Evolutionary conservation across 1,140 invertebrate species (phyloP).

Genomic region (Bombyx mandarina): DNA sequence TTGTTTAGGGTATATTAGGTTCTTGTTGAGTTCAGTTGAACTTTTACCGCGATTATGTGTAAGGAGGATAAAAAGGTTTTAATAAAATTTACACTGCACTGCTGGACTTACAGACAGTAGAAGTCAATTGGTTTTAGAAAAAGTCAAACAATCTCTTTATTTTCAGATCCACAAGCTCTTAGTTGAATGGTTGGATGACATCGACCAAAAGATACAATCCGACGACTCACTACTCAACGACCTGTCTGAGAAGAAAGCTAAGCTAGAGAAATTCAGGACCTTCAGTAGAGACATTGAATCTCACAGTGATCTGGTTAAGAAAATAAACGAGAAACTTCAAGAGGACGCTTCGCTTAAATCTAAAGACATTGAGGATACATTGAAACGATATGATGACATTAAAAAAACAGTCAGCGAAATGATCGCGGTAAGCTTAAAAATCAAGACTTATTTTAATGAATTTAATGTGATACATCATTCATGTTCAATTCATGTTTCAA

Average conservation of each 20-base stretch:
- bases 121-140: too few relatives aligned
- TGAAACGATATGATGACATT: conserved; percentile 80
- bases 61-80: too few relatives aligned
- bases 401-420: conserved; percentile 76
- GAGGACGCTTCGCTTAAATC: conserved; percentile 78
- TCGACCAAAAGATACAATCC: conserved; percentile 84
- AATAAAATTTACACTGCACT: too few relatives aligned
- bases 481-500: too few relatives aligned
- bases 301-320: conserved; percentile 82
- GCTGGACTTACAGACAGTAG: too few relatives aligned
- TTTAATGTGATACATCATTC: too few relatives aligned
- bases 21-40: too few relatives aligned
- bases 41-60: too few relatives aligned
- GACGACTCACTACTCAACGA: conserved; percentile 83
- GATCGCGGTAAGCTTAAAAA: conserved; percentile 69
- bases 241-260: conserved; percentile 90
- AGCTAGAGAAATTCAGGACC: conserved; percentile 85
- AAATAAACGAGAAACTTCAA: conserved; percentile 76
- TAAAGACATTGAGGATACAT: conserved; percentile 78
- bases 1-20: too few relatives aligned
- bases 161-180: conserved; percentile 77
- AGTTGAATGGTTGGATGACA: conserved; percentile 88
- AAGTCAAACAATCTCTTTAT: background rate
- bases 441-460: too few relatives aligned
- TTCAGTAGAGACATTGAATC: conserved; percentile 83